phyloP scores from a whole-genome alignment of 2,113 vertebrate genomes.

The Oncorhynchus nerka region DNA sequence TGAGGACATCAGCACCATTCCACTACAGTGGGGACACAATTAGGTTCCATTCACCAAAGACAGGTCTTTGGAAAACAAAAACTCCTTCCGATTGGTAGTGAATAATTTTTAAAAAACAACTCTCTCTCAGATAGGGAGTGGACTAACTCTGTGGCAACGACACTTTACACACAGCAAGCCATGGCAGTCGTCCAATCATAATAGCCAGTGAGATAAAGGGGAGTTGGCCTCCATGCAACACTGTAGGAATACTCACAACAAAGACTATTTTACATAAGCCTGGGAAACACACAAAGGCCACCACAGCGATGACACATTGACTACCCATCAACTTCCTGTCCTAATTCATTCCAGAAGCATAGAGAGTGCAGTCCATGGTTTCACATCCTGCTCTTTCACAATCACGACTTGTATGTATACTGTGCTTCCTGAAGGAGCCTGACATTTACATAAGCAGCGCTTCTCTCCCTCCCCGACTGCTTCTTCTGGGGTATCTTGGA shows the following conservation, averaged over 20 bases:
- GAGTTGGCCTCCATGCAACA: background rate
- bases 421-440: background rate
- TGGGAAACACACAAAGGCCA: background rate
- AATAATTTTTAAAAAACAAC: background rate
- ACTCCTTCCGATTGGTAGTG: background rate
- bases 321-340: background rate
- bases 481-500: background rate
- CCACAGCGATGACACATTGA: background rate
- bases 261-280: conserved; percentile 8
- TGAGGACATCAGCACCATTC: background rate
- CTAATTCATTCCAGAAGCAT: conserved; percentile 1
- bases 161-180: background rate
- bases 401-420: background rate
- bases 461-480: background rate
- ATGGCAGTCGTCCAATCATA: conserved; percentile 24
- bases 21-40: conserved; percentile 8
- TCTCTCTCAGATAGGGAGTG: background rate
- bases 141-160: conserved; percentile 9
- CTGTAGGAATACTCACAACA: background rate
- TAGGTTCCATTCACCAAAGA: conserved; percentile 16
- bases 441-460: background rate
- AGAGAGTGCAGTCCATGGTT: background rate
- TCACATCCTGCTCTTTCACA: background rate
- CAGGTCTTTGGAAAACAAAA: conserved; percentile 21
- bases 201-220: conserved; percentile 18